phyloP scores from a whole-genome alignment of 2,797 vertebrate genomes.

The Cephalopachus bancanus region DNA sequence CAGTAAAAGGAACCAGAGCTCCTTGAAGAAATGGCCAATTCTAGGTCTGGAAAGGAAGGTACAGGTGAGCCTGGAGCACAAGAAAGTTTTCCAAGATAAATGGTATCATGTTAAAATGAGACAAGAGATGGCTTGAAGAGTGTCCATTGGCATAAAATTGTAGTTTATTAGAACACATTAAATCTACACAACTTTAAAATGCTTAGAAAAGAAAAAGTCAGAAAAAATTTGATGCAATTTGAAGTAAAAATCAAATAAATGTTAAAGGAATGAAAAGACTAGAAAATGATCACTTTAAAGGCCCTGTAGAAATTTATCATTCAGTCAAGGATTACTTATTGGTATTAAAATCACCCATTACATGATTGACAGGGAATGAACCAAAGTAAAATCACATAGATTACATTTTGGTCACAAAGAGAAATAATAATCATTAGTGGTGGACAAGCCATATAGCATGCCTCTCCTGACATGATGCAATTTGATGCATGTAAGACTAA shows the following conservation, averaged over 20 bases:
- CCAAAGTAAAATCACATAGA: slow-evolving; percentile 26
- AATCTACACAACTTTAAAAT: slow-evolving; percentile 13
- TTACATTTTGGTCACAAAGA: neutral
- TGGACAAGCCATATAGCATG: neutral
- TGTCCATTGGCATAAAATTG: neutral
- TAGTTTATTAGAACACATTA: neutral
- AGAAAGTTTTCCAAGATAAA: neutral
- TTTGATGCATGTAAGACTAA: neutral
- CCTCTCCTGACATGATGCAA: neutral
- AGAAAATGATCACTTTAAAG: slow-evolving; percentile 2
- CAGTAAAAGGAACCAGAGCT: slow-evolving; percentile 15
- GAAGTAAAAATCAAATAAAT: neutral
- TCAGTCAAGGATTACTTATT: neutral
- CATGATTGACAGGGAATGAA: neutral
- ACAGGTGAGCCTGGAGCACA: neutral
- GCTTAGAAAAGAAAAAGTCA: neutral
- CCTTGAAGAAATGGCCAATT: slow-evolving; percentile 1
- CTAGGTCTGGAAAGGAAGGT: neutral
- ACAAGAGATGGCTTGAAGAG: neutral
- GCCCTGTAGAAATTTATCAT: neutral
- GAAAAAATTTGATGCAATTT: neutral
- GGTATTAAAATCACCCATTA: neutral
- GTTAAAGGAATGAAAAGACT: slow-evolving; percentile 33
- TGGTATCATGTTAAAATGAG: neutral
- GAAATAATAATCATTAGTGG: slow-evolving; percentile 3